A percentile compares a stretch with the other conserved stretches of the same genome.
These are phyloP conservation scores for Pandemis corylana DNA, from an alignment of 2,888 invertebrate species.

Conservation along the genomic window DNA sequence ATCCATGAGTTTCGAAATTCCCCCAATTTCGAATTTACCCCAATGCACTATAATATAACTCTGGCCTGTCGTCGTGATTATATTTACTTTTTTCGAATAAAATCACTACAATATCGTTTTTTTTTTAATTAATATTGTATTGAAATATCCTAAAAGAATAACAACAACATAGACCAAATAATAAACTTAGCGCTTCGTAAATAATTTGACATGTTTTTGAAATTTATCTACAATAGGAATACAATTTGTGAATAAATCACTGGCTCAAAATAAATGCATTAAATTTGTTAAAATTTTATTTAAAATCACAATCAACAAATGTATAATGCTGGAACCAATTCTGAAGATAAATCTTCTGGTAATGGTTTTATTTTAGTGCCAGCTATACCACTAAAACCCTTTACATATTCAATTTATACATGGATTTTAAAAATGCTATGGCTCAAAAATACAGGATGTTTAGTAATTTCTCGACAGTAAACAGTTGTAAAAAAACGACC, in stretches of 20 bases:
- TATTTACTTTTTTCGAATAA: too few relatives aligned
- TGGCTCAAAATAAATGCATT: slow-evolving; percentile 16
- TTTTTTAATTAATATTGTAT: background rate
- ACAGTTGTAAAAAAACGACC: background rate
- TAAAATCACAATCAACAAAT: background rate
- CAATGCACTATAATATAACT: background rate
- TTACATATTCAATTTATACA: background rate
- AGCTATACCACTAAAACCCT: background rate
- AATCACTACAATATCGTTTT: too few relatives aligned
- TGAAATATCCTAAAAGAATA: background rate
- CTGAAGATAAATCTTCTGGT: background rate
- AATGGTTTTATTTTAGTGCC: background rate
- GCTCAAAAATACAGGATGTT: background rate
- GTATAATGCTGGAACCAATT: background rate
- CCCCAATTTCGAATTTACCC: too few relatives aligned
- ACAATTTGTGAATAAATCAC: slow-evolving; percentile 6
- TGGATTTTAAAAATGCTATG: background rate
- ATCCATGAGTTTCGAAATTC: too few relatives aligned
- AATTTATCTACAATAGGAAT: background rate
- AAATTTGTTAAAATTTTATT: background rate
- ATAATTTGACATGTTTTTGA: background rate
- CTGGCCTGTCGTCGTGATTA: background rate
- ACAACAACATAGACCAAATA: background rate
- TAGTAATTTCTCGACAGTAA: background rate
- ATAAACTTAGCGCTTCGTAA: background rate